A percentile compares a stretch with the other conserved stretches of the same genome.
Evolutionary conservation across 2,113 vertebrate genomes (phyloP).

Genomic region (human (Homo sapiens)): DNA sequence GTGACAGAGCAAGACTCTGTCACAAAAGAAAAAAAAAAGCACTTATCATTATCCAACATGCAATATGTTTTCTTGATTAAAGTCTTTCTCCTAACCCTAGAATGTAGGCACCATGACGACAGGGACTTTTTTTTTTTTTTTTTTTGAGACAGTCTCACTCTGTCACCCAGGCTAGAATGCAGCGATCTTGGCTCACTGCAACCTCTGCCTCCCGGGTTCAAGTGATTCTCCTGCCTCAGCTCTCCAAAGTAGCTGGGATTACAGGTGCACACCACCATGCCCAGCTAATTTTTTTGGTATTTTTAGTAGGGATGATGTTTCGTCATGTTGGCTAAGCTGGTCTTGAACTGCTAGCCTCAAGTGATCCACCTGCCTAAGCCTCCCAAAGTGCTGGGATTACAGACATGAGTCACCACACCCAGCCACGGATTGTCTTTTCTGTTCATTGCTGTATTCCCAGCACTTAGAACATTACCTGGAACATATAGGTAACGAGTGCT

Average conservation of each 20-base stretch:
- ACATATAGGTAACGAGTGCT: neutral
- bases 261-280: too few species aligned
- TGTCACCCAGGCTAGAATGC: too few species aligned
- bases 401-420: neutral
- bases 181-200: too few species aligned
- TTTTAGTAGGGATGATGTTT: neutral
- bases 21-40: too few species aligned
- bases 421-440: neutral
- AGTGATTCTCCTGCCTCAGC: too few species aligned
- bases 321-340: neutral
- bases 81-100: neutral
- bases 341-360: neutral
- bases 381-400: neutral
- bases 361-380: neutral
- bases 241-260: too few species aligned
- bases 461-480: neutral
- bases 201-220: too few species aligned
- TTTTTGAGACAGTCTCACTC: too few species aligned
- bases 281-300: too few species aligned
- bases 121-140: neutral
- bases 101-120: neutral
- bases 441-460: neutral
- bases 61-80: neutral
- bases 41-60: neutral
- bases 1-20: too few species aligned